Percentiles rank a stretch among this genome's conserved stretches.
Conservation (phyloP, 2,113 vertebrate species). For the Sapajus apella region DNA sequence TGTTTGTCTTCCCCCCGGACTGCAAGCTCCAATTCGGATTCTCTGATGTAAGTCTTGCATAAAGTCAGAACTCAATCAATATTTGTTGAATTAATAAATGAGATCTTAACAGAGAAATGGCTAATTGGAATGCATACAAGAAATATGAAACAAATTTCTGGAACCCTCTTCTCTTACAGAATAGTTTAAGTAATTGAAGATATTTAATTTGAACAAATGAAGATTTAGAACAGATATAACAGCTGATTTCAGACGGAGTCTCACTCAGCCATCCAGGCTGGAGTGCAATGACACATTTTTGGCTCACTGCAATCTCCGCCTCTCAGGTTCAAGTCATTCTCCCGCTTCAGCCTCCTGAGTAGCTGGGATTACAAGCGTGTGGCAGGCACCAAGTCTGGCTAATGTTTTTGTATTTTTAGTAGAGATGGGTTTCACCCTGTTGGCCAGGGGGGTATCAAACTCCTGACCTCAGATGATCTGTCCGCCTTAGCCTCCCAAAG, state of each 20-base stretch:
- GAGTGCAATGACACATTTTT: no score
- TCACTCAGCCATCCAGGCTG: no score
- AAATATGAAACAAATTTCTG: neutral
- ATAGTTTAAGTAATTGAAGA: neutral
- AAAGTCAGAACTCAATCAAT: neutral
- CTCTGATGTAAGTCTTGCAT: neutral
- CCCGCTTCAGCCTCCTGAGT: no score
- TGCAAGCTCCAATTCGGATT: neutral
- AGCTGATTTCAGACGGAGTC: neutral
- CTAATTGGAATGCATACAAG: neutral
- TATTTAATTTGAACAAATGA: neutral
- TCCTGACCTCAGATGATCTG: no score
- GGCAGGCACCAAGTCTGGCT: no score
- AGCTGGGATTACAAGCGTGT: no score
- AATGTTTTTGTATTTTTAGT: no score
- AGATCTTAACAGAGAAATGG: neutral
- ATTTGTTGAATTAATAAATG: neutral
- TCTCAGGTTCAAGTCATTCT: no score
- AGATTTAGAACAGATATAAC: neutral
- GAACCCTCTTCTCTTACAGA: neutral
- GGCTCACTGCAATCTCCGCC: no score
- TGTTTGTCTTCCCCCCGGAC: neutral
- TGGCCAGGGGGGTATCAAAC: no score
- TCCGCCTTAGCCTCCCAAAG: no score
- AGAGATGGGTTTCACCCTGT: no score